Base-by-base conservation (phyloP, 2,888 invertebrate species). In the Copidosoma aretas region DNA sequence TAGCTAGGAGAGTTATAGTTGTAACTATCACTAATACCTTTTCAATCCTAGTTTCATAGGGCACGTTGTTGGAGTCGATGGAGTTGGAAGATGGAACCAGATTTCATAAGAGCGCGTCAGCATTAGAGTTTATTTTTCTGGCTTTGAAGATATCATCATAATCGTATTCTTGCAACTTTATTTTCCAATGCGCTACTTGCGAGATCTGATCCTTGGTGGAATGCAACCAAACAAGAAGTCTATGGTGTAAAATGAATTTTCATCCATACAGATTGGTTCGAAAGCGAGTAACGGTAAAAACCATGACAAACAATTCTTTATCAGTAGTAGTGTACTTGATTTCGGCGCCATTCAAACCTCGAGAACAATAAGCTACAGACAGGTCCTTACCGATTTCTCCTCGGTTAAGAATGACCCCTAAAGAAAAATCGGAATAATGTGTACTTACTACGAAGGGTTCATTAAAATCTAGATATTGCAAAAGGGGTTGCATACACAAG, bases 101-200 rank as follows among this genome's bases (percentile, higher is more conserved):
- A n/a, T 64, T 64, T 1, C 64, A 19, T 64, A 57, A 1, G 32
- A 57, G n/a, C 57, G n/a, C n/a, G n/a, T n/a, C n/a, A n/a, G n/a
- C n/a, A n/a, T n/a, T n/a, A n/a, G n/a, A n/a, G n/a, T n/a, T 57
- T 21, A 25, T 39, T 24, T 32, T 43, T 19, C 57, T 49, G 2
- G 56, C 19, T 12, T 64, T 64, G 3, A 46, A 49, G 25, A 58
- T 46, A 4, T 57, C 51, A 12, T 32, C 56, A 17, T 46, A 64
- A 0, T 15, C 51, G 19, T 58, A 64, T 22, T 57, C 64, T 21
- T 32, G 22, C 10, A 64, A 14, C 4, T 43, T 19, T 19, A 58
- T 64, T 39, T 49, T 32, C 58, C 64, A 51, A 21, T 58, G 32
- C 0, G 58, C 58, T 17, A 64, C 5, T 22, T 43, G 54, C 0